Evolutionary conservation across 1,140 invertebrate genomes (phyloP).

Genomic region (Diorhabda elongata): DNA sequence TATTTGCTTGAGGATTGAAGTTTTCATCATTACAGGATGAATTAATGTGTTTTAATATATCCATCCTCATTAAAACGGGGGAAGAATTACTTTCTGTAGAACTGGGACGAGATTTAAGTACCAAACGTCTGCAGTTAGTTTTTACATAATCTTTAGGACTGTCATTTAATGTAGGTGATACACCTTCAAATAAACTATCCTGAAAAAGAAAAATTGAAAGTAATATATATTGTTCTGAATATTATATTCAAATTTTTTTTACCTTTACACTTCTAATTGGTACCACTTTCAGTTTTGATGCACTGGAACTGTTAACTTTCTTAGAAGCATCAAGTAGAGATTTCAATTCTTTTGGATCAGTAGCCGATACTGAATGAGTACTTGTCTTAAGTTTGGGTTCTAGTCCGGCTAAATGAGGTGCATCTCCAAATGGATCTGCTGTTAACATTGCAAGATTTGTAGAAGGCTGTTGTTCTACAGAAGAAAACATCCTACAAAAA

Average conservation of each 20-base stretch:
- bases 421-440: conserved; percentile 35
- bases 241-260: conserved; percentile 6
- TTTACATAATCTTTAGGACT: conserved; percentile 21
- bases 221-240: not conserved
- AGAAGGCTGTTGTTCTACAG: conserved; percentile 22
- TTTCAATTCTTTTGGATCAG: conserved; percentile 36
- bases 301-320: conserved; percentile 26
- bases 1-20: not conserved
- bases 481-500: conserved; percentile 28
- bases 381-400: conserved; percentile 27
- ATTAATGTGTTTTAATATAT: conserved; percentile 24
- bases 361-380: conserved; percentile 25
- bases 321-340: conserved; percentile 34
- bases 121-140: conserved; percentile 23
- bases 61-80: conserved; percentile 13
- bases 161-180: conserved; percentile 15
- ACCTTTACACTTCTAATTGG: conserved; percentile 29
- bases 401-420: conserved; percentile 32
- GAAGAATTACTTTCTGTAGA: conserved; percentile 4
- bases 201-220: conserved; percentile 23
- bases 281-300: conserved; percentile 27
- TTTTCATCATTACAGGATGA: conserved; percentile 12
- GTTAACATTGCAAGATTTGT: conserved; percentile 30
- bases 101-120: conserved; percentile 20
- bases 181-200: conserved; percentile 31